Conservation (phyloP, 1,140 invertebrate genomes). For the Asbolus verrucosus region DNA sequence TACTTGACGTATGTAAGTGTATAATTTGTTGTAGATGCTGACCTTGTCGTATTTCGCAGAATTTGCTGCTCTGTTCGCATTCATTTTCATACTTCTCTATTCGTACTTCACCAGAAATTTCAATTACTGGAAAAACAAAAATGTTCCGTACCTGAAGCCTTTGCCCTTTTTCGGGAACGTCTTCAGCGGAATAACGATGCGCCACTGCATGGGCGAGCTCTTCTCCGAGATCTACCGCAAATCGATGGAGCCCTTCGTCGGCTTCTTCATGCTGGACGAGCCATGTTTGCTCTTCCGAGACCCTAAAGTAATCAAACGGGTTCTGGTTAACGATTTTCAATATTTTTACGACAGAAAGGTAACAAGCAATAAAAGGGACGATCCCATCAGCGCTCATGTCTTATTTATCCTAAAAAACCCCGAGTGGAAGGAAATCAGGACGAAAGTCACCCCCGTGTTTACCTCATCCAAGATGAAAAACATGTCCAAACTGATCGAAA, state of each 20-base stretch:
- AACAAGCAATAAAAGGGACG: constrained; percentile 30
- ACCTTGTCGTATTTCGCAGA: background rate
- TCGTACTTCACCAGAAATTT: constrained; percentile 49
- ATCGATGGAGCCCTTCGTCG: constrained; percentile 55
- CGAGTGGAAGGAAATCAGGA: constrained; percentile 67
- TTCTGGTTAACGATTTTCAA: constrained; percentile 71
- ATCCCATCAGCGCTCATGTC: constrained; percentile 39
- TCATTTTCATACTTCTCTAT: constrained; percentile 23
- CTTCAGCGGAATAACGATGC: constrained; percentile 53
- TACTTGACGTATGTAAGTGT: too few relatives aligned
- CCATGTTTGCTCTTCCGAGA: constrained; percentile 65
- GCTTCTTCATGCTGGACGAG: constrained; percentile 61
- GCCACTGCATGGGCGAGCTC: constrained; percentile 1
- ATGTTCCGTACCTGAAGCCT: constrained; percentile 58
- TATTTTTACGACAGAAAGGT: constrained; percentile 67
- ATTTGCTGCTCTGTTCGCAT: too few relatives aligned
- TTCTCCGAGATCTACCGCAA: constrained; percentile 57
- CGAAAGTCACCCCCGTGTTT: constrained; percentile 69
- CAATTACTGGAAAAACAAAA: constrained; percentile 59
- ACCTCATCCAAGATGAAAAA: constrained; percentile 68
- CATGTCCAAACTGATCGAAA: constrained; percentile 61
- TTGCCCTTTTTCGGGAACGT: constrained; percentile 62
- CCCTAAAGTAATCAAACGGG: constrained; percentile 69
- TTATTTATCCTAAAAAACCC: constrained; percentile 62
- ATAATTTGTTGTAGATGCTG: background rate